A percentile compares a stretch with the other conserved stretches of the same genome.
These are phyloP conservation scores for Callospermophilus lateralis DNA, from an alignment of 2,113 vertebrate species.

Conservation along the genomic window DNA sequence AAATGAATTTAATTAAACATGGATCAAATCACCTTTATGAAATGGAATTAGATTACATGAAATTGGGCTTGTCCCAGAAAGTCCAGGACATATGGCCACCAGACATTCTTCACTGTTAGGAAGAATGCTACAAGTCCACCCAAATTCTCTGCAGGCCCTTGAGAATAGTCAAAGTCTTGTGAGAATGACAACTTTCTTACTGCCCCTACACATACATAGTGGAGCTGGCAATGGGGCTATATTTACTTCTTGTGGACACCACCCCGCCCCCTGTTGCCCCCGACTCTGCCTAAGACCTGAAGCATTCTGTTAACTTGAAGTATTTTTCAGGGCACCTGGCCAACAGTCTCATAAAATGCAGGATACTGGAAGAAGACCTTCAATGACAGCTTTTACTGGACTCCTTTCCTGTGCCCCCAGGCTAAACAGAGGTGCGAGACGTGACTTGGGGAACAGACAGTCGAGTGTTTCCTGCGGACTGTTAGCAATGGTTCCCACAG, in stretches of 20 bases:
- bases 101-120: constrained; percentile 20
- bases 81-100: constrained; percentile 55
- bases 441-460: background rate
- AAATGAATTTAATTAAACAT: constrained; percentile 74
- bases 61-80: constrained; percentile 53
- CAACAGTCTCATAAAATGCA: constrained; percentile 1
- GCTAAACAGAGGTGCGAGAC: background rate
- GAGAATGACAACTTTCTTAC: background rate
- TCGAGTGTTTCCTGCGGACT: background rate
- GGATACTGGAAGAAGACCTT: background rate
- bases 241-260: background rate
- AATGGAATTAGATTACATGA: constrained; percentile 66
- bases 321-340: background rate
- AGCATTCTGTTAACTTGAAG: constrained; percentile 40
- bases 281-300: background rate
- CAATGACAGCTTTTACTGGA: background rate
- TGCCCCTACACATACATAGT: background rate
- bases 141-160: constrained; percentile 44
- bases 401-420: background rate
- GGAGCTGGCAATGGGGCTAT: background rate
- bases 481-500: background rate
- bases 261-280: background rate
- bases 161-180: constrained; percentile 12
- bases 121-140: constrained; percentile 58
- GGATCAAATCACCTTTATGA: constrained; percentile 71